Evolutionary conservation across 2,888 invertebrate genomes (phyloP), one percentile per base, ranked within the genome.

Genomic region (Netelia melanura): DNA sequence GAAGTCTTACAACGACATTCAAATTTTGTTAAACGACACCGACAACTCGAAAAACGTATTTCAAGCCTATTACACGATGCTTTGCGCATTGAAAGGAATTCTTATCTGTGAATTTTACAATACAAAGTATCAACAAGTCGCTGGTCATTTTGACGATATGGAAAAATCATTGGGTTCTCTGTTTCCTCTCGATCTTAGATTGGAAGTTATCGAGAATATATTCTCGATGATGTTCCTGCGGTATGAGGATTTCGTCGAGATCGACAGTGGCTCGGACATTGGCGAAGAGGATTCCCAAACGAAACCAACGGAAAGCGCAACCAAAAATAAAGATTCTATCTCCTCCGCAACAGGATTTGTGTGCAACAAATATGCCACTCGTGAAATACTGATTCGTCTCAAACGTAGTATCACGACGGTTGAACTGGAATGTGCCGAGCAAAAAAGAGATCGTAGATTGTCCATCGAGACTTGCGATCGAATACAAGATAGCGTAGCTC

Each of bases 121-220:
- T 23, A 77, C 54, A 8, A 88, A 87, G 14, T 72, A 80, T 44
- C 78, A 86, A 6, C 58, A 83, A 6, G 86, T 90, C 17, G 80
- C 84, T 6, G 86, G 84, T 11, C 76, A 89, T 44, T 90, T 89
- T 25, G 56, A 67, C 3, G 88, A 91, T 11, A 89, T 92, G 89
- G 87, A 88, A 75, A 83, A 81, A 67, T 75, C 89, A 3, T 44
- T 92, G 5, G 86, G 89, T 54, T 80, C 84, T 6, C 84, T 93
- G 44, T 85, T 86, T 64, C 90, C 92, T 0, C 75, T 92, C 8
- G 71, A 79, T 61, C 62, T 90, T 25, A 88, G 92, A 79, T 43
- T 95, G 0, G 96, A 97, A 94, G 94, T 96, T 0, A 94, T 97
- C 78, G 96, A 97, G 92, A 96, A 97, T 92, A 95, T 97, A 86